Evolutionary conservation across 2,888 invertebrate species (phyloP).

Genomic region (Drosophila macrospina): DNA sequence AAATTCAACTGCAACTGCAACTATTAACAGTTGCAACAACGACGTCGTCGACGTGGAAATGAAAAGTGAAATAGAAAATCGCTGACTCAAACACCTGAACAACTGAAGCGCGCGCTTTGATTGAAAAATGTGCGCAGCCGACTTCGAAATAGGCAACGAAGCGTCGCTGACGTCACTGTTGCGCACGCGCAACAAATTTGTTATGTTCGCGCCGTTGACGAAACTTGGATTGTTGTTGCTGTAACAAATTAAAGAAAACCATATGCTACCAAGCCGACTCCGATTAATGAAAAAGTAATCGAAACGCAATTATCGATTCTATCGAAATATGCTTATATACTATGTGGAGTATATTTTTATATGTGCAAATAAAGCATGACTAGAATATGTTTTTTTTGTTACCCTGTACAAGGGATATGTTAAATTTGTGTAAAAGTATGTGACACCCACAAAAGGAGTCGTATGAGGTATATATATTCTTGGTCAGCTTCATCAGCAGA

Average conservation of each 20-base stretch:
- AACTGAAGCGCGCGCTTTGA: constrained; percentile 53
- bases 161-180: constrained; percentile 18
- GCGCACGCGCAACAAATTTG: constrained; percentile 74
- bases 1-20: constrained; percentile 56
- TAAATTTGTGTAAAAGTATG: too few species aligned
- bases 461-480: too few species aligned
- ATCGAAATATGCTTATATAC: too few species aligned
- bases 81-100: constrained; percentile 17
- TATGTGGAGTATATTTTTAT: too few species aligned
- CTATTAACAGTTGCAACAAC: constrained; percentile 26
- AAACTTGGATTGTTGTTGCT: constrained; percentile 28
- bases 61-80: constrained; percentile 49
- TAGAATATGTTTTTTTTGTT: background rate
- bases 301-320: background rate
- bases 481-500: too few species aligned
- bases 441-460: too few species aligned
- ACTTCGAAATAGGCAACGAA: constrained; percentile 9
- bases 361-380: background rate
- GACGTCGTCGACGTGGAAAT: constrained; percentile 41
- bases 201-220: constrained; percentile 58
- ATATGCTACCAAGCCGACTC: constrained; percentile 24
- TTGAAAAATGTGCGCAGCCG: constrained; percentile 30
- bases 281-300: background rate
- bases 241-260: constrained; percentile 8
- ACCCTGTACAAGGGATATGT: too few species aligned